Conservation (phyloP, 53 echinoderm and acorn worm genomes). For the Antedon mediterranea region DNA sequence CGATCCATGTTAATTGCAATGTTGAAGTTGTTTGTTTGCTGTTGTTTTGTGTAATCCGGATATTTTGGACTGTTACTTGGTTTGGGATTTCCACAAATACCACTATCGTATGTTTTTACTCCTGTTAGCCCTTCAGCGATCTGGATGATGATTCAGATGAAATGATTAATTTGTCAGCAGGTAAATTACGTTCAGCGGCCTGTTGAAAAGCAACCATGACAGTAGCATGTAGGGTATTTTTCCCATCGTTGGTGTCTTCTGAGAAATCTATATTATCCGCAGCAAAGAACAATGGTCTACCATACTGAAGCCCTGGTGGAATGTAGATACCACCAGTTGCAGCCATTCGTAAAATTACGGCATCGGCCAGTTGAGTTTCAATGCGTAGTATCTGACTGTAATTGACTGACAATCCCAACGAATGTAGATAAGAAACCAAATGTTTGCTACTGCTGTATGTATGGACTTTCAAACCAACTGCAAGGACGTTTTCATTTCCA, state of each 20-base stretch:
- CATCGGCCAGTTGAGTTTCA: too few species aligned
- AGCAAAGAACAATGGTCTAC: neutral
- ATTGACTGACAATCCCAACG: too few species aligned
- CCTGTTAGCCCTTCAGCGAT: neutral
- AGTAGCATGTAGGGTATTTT: conserved; percentile 5
- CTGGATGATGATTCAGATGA: neutral
- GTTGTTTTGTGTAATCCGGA: neutral
- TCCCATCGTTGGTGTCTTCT: conserved; percentile 11
- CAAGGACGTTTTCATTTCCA: too few species aligned
- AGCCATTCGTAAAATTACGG: too few species aligned
- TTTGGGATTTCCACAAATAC: conserved; percentile 6
- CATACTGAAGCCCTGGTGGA: conserved; percentile 6
- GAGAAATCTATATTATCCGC: conserved; percentile 7
- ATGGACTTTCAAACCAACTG: too few species aligned
- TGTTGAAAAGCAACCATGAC: neutral
- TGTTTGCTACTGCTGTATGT: too few species aligned
- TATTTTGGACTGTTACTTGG: neutral
- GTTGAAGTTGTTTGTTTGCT: too few species aligned
- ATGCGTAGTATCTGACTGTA: too few species aligned
- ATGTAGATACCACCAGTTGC: conserved; percentile 7
- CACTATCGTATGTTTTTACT: neutral
- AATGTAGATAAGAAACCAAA: too few species aligned
- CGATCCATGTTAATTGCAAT: too few species aligned
- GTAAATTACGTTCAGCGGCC: neutral
- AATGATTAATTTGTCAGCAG: neutral